Conservation (phyloP, 2,888 invertebrate genomes). For the Amiota minor region DNA sequence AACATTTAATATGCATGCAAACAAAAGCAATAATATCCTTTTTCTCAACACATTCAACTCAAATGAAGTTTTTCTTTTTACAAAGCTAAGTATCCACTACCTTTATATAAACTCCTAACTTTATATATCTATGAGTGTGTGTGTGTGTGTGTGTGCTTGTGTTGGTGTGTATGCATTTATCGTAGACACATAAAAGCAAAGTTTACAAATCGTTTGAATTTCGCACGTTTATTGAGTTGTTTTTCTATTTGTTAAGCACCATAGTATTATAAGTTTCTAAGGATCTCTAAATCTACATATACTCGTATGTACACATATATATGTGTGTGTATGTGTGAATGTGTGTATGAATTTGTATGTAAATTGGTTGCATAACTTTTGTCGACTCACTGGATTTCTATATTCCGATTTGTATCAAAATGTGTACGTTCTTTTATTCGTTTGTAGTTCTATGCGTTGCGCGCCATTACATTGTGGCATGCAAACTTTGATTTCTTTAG, state of each 20-base stretch:
- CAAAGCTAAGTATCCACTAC: too few species aligned
- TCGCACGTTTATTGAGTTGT: constrained; percentile 68
- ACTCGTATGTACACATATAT: background rate
- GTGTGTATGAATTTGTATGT: constrained; percentile 16
- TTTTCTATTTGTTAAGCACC: constrained; percentile 54
- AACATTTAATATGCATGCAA: constrained; percentile 16
- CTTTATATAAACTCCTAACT: too few species aligned
- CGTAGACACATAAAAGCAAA: constrained; percentile 25
- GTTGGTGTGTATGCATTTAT: background rate
- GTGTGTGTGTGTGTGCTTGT: background rate
- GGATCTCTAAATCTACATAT: too few species aligned
- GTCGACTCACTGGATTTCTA: constrained; percentile 21
- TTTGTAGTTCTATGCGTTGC: constrained; percentile 7
- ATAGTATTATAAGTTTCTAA: too few species aligned
- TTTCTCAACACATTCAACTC: constrained; percentile 10
- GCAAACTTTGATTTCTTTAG: constrained; percentile 62
- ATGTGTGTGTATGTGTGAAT: background rate
- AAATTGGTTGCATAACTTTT: constrained; percentile 23
- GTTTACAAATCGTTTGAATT: constrained; percentile 66
- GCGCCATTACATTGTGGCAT: constrained; percentile 19
- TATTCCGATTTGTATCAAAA: background rate
- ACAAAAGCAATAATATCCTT: constrained; percentile 29
- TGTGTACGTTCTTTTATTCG: background rate
- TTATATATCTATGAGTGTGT: background rate
- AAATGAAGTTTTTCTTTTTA: too few species aligned